A percentile compares a stretch with the other conserved stretches of the same genome.
These are phyloP conservation scores for Trissolcus brochymenae DNA, from an alignment of 2,888 invertebrate species.

Conservation along the genomic window DNA sequence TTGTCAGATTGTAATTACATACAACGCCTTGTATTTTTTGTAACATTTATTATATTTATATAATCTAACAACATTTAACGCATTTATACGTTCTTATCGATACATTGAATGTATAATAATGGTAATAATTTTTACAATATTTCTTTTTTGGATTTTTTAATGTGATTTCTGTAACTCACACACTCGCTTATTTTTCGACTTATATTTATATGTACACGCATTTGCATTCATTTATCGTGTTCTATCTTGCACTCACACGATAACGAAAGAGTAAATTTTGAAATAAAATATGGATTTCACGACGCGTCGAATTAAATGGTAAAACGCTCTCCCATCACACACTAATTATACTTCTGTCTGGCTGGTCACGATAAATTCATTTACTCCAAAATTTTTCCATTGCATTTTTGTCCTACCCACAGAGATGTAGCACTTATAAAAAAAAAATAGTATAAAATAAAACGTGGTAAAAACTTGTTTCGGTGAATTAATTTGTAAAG, in stretches of 20 bases:
- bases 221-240: slow-evolving; percentile 36
- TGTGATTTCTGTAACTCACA: slow-evolving; percentile 6
- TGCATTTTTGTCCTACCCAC: no score
- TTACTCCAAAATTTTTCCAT: neutral
- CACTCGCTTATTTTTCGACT: slow-evolving; percentile 17
- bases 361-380: neutral
- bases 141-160: slow-evolving; percentile 6
- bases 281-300: slow-evolving; percentile 39
- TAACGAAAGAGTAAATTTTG: slow-evolving; percentile 33
- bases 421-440: no score
- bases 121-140: slow-evolving; percentile 3
- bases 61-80: slow-evolving; percentile 61
- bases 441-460: no score
- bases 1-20: slow-evolving; percentile 58
- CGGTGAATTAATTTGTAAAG: no score
- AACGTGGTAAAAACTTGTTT: no score
- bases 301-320: slow-evolving; percentile 17
- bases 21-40: slow-evolving; percentile 50
- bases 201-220: slow-evolving; percentile 38
- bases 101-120: slow-evolving; percentile 43
- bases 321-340: slow-evolving; percentile 29
- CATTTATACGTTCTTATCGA: slow-evolving; percentile 54
- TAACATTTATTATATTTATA: slow-evolving; percentile 61
- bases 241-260: slow-evolving; percentile 27
- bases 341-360: slow-evolving; percentile 4